These are phyloP conservation scores for Dasypolia templi DNA, from an alignment of 2,888 invertebrate genomes.

Conservation along the genomic window DNA sequence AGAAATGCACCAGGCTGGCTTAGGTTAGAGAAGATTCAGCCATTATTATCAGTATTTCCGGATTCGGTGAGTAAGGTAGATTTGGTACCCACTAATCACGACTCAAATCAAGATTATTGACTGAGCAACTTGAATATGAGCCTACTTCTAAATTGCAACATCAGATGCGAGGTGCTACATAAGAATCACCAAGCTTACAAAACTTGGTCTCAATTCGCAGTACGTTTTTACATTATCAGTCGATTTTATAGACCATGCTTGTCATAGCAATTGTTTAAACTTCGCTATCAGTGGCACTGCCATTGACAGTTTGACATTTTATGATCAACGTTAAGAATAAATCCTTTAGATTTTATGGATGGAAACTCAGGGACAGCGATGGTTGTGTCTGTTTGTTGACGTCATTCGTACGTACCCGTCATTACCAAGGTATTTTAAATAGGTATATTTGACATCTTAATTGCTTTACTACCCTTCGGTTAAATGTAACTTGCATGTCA, in stretches of 20 bases:
- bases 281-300: neutral
- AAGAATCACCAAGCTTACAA: neutral
- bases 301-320: constrained; percentile 17
- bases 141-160: neutral
- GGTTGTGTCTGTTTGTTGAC: constrained; percentile 1
- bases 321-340: constrained; percentile 10
- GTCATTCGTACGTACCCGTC: constrained; percentile 15
- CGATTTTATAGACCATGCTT: too few relatives aligned
- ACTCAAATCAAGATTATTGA: neutral
- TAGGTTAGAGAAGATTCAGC: neutral
- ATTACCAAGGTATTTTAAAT: neutral
- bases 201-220: too few relatives aligned
- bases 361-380: neutral
- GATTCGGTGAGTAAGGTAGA: neutral
- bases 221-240: too few relatives aligned
- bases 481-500: neutral
- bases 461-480: neutral
- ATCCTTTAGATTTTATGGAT: neutral
- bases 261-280: neutral
- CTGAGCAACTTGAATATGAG: neutral
- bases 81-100: neutral
- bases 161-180: neutral
- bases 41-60: neutral
- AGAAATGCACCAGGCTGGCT: neutral
- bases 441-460: neutral